A percentile compares a stretch with the other conserved stretches of the same genome.
Conservation (phyloP, 2,888 invertebrate genomes). For the Cynaeus angustus region DNA sequence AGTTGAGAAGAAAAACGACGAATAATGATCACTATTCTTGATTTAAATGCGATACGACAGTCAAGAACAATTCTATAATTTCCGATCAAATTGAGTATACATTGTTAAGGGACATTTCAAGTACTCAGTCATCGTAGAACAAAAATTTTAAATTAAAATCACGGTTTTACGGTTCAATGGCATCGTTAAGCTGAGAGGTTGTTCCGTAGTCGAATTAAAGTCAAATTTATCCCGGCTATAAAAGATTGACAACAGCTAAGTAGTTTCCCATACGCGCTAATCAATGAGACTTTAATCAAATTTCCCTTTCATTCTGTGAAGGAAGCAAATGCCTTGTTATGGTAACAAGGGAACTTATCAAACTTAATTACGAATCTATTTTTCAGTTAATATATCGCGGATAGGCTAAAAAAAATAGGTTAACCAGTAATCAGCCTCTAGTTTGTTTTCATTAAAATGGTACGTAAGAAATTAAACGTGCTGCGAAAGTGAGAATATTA, state of each 20-base stretch:
- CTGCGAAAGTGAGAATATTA: no score
- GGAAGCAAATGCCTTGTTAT: slow-evolving; percentile 20
- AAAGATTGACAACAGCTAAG: slow-evolving; percentile 20
- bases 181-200: slow-evolving; percentile 13
- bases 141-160: slow-evolving; percentile 30
- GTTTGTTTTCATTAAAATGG: no score
- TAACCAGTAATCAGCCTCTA: no score
- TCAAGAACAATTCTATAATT: slow-evolving; percentile 36
- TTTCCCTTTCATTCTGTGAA: slow-evolving; percentile 1
- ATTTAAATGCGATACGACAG: slow-evolving; percentile 33
- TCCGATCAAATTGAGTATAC: slow-evolving; percentile 34
- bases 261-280: slow-evolving; percentile 17
- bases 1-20: slow-evolving; percentile 30
- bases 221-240: neutral
- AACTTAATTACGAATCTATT: slow-evolving; percentile 10
- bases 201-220: slow-evolving; percentile 15
- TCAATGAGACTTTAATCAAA: slow-evolving; percentile 19
- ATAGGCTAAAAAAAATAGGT: no score
- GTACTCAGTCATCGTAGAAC: slow-evolving; percentile 1
- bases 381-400: no score
- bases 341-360: slow-evolving; percentile 11
- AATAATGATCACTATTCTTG: slow-evolving; percentile 35
- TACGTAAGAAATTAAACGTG: no score
- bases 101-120: slow-evolving; percentile 4
- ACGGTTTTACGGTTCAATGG: neutral